Conservation (phyloP, 2,113 vertebrate genomes). For the Phocoena phocoena region DNA sequence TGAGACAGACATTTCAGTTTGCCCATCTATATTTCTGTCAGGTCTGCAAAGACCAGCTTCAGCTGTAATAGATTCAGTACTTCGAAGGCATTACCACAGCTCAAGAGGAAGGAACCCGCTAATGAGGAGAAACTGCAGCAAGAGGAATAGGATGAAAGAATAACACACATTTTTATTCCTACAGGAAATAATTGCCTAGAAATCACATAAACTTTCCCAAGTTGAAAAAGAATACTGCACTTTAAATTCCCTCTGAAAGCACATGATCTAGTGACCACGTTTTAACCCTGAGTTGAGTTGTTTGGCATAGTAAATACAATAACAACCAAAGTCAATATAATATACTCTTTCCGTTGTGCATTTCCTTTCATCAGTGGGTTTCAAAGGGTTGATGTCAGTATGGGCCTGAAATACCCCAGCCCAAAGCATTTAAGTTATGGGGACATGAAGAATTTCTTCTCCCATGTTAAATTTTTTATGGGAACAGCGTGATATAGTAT, state of each 20-base stretch:
- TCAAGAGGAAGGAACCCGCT: constrained; percentile 63
- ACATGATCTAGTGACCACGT: background rate
- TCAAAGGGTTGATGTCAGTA: constrained; percentile 21
- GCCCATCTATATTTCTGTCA: constrained; percentile 56
- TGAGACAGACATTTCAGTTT: background rate
- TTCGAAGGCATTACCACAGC: constrained; percentile 59
- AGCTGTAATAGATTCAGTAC: constrained; percentile 40
- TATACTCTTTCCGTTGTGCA: background rate
- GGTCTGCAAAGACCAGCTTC: background rate
- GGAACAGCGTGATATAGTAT: background rate
- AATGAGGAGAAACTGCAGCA: constrained; percentile 59
- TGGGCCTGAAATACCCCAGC: background rate
- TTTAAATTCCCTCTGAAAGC: constrained; percentile 63
- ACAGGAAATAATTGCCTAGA: constrained; percentile 76
- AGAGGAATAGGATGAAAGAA: constrained; percentile 72
- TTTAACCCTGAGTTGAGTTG: constrained; percentile 29
- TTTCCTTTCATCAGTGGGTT: constrained; percentile 55
- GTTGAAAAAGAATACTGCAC: constrained; percentile 67
- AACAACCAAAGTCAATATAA: constrained; percentile 65
- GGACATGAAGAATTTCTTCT: constrained; percentile 23
- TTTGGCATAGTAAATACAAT: constrained; percentile 65
- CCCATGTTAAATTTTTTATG: background rate
- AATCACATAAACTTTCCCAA: constrained; percentile 69
- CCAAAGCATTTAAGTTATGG: constrained; percentile 9
- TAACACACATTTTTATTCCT: constrained; percentile 62